Conservation (phyloP, 1,140 invertebrate species). For the Cyclina sinensis region DNA sequence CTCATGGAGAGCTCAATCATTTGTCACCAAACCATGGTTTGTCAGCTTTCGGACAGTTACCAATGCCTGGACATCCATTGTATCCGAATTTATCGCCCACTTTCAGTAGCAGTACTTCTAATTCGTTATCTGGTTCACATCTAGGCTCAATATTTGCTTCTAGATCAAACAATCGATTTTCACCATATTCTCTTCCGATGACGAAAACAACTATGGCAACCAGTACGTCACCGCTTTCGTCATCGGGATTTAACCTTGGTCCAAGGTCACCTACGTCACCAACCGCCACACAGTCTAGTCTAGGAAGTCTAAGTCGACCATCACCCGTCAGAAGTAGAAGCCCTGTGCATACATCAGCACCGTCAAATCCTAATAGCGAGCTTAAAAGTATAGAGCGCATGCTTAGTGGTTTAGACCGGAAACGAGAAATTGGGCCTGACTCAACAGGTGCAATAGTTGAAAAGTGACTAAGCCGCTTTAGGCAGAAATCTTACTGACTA, state of each 20-base stretch:
- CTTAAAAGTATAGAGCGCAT: constrained; percentile 98
- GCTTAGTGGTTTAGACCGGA: constrained; percentile 95
- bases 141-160: constrained; percentile 79
- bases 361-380: constrained; percentile 88
- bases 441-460: constrained; percentile 69
- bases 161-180: constrained; percentile 90
- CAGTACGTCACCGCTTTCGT: constrained; percentile 80
- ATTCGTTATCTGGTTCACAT: constrained; percentile 66
- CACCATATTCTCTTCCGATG: constrained; percentile 93
- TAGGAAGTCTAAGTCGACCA: constrained; percentile 87
- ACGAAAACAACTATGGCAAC: constrained; percentile 84
- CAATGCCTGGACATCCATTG: constrained; percentile 72
- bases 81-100: constrained; percentile 76
- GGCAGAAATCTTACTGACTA: background rate
- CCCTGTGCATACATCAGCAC: constrained; percentile 83
- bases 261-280: constrained; percentile 88
- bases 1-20: constrained; percentile 74
- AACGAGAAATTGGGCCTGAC: constrained; percentile 75
- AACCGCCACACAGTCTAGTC: constrained; percentile 88
- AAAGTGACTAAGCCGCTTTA: constrained; percentile 57
- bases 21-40: constrained; percentile 71
- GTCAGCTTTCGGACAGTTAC: constrained; percentile 72
- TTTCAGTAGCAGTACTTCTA: constrained; percentile 64
- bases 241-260: constrained; percentile 83
- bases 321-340: constrained; percentile 82